Evolutionary conservation across 2,888 invertebrate genomes (phyloP).

Genomic region (Melanostoma scalare): DNA sequence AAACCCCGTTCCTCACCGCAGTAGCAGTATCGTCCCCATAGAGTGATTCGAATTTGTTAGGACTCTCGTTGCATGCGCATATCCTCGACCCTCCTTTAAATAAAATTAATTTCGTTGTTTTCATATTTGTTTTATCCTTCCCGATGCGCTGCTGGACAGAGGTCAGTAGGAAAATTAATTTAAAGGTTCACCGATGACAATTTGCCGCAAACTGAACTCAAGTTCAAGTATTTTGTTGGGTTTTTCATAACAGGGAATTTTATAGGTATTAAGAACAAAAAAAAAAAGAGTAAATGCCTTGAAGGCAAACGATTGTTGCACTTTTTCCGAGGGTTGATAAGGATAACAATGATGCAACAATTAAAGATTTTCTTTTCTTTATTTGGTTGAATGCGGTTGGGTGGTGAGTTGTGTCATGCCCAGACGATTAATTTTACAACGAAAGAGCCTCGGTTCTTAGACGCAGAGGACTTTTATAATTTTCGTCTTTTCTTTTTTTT

Average conservation of each 20-base stretch:
- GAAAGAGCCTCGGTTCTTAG: slow-evolving; percentile 5
- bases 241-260: background rate
- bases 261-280: background rate
- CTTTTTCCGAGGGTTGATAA: slow-evolving; percentile 55
- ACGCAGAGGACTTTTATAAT: background rate
- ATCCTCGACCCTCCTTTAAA: slow-evolving; percentile 15
- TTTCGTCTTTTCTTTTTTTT: background rate
- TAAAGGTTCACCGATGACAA: slow-evolving; percentile 53
- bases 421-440: slow-evolving; percentile 66
- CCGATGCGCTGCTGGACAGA: slow-evolving; percentile 54
- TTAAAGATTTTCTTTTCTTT: slow-evolving; percentile 33
- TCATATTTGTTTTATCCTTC: slow-evolving; percentile 4
- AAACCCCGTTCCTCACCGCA: slow-evolving; percentile 31
- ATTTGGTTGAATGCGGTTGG: slow-evolving; percentile 22
- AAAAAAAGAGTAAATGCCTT: slow-evolving; percentile 26
- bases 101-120: slow-evolving; percentile 17
- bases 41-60: slow-evolving; percentile 37
- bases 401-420: slow-evolving; percentile 36
- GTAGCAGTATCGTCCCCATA: slow-evolving; percentile 20
- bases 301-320: slow-evolving; percentile 65
- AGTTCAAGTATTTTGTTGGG: slow-evolving; percentile 59
- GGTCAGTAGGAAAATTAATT: slow-evolving; percentile 64
- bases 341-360: slow-evolving; percentile 66
- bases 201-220: slow-evolving; percentile 35
- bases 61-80: slow-evolving; percentile 15